Percentiles rank a stretch among this genome's conserved stretches.
Evolutionary conservation across 92 coral and sea anemone species (phyloP).

Genomic region (Porites divaricata): DNA sequence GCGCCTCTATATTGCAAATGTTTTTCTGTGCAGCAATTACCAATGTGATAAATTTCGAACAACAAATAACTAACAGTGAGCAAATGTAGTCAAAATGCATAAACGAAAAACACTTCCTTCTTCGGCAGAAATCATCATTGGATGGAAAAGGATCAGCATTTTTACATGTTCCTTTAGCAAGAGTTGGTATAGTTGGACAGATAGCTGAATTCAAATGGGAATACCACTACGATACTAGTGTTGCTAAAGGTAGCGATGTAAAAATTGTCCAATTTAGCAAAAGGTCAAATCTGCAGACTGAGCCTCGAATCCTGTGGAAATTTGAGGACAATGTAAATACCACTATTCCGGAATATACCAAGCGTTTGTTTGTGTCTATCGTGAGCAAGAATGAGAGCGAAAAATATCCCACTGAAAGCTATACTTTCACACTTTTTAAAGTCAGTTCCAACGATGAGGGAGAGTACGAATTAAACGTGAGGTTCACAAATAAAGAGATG

Average conservation of each 20-base stretch:
- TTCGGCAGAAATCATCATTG: not conserved
- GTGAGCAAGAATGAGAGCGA: not conserved
- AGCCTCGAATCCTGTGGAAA: not conserved
- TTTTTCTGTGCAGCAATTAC: no score
- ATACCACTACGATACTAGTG: conserved; percentile 3
- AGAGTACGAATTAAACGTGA: not conserved
- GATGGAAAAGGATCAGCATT: not conserved
- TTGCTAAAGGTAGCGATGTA: not conserved
- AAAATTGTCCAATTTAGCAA: conserved; percentile 1
- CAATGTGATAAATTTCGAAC: no score
- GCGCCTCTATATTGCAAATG: no score
- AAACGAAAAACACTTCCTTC: no score
- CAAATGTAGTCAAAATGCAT: no score
- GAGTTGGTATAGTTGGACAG: not conserved
- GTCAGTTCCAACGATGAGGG: conserved; percentile 11
- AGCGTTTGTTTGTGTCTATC: not conserved
- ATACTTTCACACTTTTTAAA: not conserved
- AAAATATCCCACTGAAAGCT: not conserved
- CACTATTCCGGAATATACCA: not conserved
- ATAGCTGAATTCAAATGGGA: conserved; percentile 13
- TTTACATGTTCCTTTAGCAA: conserved; percentile 1
- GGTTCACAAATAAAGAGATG: not conserved
- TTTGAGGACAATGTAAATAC: not conserved
- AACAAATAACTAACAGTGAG: no score
- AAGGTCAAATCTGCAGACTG: not conserved